These are phyloP conservation scores for Aporophyla lueneburgensis DNA, from an alignment of 2,888 invertebrate genomes.

Conservation along the genomic window DNA sequence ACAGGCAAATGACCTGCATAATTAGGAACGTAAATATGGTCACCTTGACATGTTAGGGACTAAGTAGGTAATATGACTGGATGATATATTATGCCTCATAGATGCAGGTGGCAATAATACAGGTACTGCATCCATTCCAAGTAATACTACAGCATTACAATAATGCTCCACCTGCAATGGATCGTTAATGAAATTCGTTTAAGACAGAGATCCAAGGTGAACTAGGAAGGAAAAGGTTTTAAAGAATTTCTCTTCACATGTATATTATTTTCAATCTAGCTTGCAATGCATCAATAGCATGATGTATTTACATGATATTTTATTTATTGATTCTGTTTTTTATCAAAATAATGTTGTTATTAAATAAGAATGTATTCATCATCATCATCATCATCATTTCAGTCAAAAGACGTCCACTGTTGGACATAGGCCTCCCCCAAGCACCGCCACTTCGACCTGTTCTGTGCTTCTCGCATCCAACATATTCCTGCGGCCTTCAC, in stretches of 20 bases:
- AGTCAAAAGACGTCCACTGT: no score
- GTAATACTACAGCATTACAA: not conserved
- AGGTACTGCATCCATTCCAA: not conserved
- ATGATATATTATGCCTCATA: constrained; percentile 19
- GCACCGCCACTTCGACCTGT: no score
- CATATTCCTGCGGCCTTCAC: no score
- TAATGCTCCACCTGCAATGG: constrained; percentile 1
- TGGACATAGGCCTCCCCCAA: no score
- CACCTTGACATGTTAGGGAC: constrained; percentile 64
- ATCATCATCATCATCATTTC: no score
- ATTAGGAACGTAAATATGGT: constrained; percentile 55
- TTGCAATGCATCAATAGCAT: no score
- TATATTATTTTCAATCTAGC: no score
- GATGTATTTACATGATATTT: no score
- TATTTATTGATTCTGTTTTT: no score
- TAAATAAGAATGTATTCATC: no score
- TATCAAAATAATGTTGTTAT: no score
- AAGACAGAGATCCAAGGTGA: not conserved
- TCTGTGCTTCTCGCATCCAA: no score
- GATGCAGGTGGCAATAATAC: constrained; percentile 24
- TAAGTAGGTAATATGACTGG: constrained; percentile 15
- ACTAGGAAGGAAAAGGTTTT: not conserved
- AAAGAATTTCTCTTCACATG: not conserved
- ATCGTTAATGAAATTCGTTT: not conserved
- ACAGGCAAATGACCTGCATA: constrained; percentile 60